Evolutionary conservation across 2,888 invertebrate genomes (phyloP), one percentile per base, ranked within the genome.

Genomic region (Dicycla oo): DNA sequence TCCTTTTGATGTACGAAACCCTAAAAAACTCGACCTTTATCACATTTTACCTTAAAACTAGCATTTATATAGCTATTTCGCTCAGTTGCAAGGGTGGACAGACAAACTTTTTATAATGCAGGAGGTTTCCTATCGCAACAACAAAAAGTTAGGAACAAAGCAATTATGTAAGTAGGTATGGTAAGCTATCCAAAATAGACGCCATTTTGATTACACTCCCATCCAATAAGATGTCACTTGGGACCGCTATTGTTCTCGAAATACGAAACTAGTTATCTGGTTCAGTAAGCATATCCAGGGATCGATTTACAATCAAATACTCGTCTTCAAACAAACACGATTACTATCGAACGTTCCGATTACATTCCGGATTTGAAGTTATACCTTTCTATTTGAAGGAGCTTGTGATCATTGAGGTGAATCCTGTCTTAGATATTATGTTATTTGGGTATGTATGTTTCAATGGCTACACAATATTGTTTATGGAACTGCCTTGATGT

Each of bases 211-310:
- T 71, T n/a, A 56, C 18, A 49, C 30, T 30, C 4, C 20, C 20
- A 40, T 40, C 38, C 53, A 73, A 34, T 49, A 54, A 63, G 26
- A 62, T 30, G 57, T 51, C 65, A 66, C 43, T 64, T 57, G 75
- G 57, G 51, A 53, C 38, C 13, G 4, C 26, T 23, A 51, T 66
- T 69, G 57, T 69, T 54, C 57, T 49, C 45, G 30, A 66, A 57
- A 61, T 38, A 69, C 45, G 13, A 58, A 66, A 78, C 62, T 60
- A 67, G 63, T 75, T 83, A 72, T 74, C 73, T 58, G 65, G 67
- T 76, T 67, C 64, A 81, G 20, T 60, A 70, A 82, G 45, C 82
- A 69, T 23, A 61, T 62, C 26, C 49, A 47, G 51, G 57, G 60
- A 67, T 69, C 69, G 40, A 75, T 69, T 26, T 18, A 73, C 69